These are phyloP conservation scores for Apaloderma vittatum DNA, from an alignment of 2,113 vertebrate species.

Conservation along the genomic window DNA sequence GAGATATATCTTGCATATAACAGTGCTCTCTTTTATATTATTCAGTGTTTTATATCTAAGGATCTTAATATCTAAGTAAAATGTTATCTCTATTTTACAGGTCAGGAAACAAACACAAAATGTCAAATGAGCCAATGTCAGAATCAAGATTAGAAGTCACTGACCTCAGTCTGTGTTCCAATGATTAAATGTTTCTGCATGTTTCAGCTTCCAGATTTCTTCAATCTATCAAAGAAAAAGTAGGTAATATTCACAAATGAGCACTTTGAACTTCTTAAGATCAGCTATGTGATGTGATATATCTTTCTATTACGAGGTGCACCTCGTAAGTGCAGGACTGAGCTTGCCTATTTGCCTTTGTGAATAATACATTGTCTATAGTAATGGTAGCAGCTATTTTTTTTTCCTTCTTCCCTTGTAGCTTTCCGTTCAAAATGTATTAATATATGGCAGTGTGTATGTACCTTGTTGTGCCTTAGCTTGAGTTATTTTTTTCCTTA, in stretches of 20 bases:
- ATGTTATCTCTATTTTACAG: neutral
- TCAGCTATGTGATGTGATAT: neutral
- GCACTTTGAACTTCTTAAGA: neutral
- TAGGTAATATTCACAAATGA: neutral
- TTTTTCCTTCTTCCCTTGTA: neutral
- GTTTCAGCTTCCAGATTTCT: neutral
- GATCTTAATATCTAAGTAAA: neutral
- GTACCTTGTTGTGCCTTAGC: neutral
- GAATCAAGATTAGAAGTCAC: neutral
- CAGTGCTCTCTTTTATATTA: neutral
- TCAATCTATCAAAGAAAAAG: neutral
- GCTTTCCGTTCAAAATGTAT: neutral
- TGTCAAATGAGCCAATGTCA: neutral
- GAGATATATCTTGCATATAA: neutral
- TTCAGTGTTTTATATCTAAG: neutral
- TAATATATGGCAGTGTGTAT: neutral
- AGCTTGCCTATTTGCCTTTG: neutral
- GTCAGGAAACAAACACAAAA: conserved; percentile 1
- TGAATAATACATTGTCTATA: neutral
- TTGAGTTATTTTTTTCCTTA: neutral
- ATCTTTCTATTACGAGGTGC: neutral
- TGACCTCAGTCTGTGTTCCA: neutral
- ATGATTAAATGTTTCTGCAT: neutral
- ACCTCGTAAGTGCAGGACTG: neutral
- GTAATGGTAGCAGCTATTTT: neutral